Evolutionary conservation across 2,113 vertebrate species (phyloP).

Genomic region (Neofelis nebulosa): DNA sequence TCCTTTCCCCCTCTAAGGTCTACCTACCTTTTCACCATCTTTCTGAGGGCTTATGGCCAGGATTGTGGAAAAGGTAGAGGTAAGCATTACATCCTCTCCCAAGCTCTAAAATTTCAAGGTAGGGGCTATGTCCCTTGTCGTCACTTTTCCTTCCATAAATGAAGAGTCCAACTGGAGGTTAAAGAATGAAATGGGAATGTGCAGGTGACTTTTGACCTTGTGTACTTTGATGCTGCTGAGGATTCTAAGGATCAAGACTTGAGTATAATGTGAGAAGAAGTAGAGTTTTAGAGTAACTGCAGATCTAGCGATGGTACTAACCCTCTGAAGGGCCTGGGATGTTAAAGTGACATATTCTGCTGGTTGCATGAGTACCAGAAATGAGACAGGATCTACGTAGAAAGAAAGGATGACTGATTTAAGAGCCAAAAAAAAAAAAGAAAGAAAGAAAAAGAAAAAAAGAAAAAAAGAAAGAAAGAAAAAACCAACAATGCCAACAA

Average conservation of each 20-base stretch:
- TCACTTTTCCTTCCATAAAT: neutral
- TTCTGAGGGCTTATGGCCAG: neutral
- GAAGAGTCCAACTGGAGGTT: neutral
- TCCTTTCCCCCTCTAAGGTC: neutral
- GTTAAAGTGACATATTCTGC: neutral
- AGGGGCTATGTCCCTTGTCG: neutral
- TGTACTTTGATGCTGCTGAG: neutral
- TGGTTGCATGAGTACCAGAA: neutral
- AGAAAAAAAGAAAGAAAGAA: neutral
- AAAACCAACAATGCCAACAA: too few relatives aligned
- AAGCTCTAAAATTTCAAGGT: neutral
- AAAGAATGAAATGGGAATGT: neutral
- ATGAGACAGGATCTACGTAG: neutral
- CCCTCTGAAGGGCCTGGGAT: neutral
- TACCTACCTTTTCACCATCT: neutral
- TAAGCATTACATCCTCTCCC: neutral
- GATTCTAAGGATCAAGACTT: neutral
- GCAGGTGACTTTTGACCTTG: neutral
- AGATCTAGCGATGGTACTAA: neutral
- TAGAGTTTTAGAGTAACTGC: neutral
- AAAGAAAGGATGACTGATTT: neutral
- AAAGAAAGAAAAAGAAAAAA: neutral
- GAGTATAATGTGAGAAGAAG: neutral
- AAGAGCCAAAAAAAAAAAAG: neutral
- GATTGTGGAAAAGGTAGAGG: neutral